Evolutionary conservation across 2,113 vertebrate genomes (phyloP), one percentile per base, ranked within the genome.

Genomic region (Semnopithecus entellus): DNA sequence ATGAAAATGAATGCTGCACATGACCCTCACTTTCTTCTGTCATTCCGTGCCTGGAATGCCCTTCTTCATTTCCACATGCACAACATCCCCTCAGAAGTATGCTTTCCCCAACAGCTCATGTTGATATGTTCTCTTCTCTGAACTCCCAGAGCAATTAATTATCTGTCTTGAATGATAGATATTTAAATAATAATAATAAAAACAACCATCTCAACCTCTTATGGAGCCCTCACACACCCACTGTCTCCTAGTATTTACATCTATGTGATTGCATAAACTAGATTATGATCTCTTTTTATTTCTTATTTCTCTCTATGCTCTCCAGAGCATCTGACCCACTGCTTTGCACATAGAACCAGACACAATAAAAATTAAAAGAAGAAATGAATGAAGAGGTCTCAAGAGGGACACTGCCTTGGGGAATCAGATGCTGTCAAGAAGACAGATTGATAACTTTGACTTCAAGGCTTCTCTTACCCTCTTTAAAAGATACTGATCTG

Each of bases 81-180:
- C 35, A 72, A 40, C 30, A 27, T 38, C 25, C 8, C 13, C 27
- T 20, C 11, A 35, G 48, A 50, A 55, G 78, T 35, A 80, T 2
- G 20, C 35, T 57, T 57, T 87, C 59, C 18, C 45, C 59, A 80
- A 16, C 16, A 55, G 87, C 38, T 72, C 27, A 10, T n/a, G 5
- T 59, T 66, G 35, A 91, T 11, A 73, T 12, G 45, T 55, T 92
- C 66, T 52, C 45, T 95, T 93, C 43, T 48, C 48, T 48, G 9
- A 78, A 94, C 52, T 97, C 32, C 23, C 57, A 61, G 40, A 96
- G 64, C 90, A 94, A 92, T 87, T 55, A 91, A 72, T 48, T 45
- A 45, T 81, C 90, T 87, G 3, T 40, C 52, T 81, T 73, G 7
- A 90, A 76, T 85, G 45, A 76, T 6, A 79, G 52, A 30, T 81